Evolutionary conservation across 2,797 vertebrate genomes (phyloP), one percentile per base, ranked within the genome.

Genomic region (Myioborus melanocephalus): DNA sequence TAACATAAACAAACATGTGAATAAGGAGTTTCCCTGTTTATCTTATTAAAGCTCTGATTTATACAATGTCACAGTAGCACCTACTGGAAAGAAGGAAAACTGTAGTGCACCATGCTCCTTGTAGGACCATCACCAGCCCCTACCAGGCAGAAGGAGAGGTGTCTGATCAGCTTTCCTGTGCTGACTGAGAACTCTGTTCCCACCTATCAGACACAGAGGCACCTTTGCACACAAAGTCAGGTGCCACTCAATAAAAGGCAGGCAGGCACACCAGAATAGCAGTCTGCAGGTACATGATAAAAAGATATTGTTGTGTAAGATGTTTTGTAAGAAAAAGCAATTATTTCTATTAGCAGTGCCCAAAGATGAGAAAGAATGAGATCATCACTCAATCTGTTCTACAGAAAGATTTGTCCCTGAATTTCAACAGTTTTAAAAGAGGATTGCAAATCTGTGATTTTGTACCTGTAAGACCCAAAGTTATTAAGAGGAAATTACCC

Each of bases 81-180:
- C n/a, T 89, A 16, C 12, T 14, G 49, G 53, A 72, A 93, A 69
- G 30, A 30, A 6, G 39, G 37, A 75, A 71, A 84, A 82, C 30
- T 41, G 14, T 44, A 17, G 41, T 3, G 20, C 14, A 16, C n/a
- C 2, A 1, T 18, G 14, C 8, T 66, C 52, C 53, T 63, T 43
- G 5, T 20, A 50, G n/a, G 39, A 63, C 5, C 34, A 43, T 30
- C 46, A 53, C 26, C 49, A 85, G 28, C 10, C n/a, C 3, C 47
- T n/a, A 14, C 1, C 12, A 32, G 22, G 28, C 7, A 64, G 28
- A 12, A 35, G 50, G 24, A 71, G 24, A 68, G 0, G 2, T 2
- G 9, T 6, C 41, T 56, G 34, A 23, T 82, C 66, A 55, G 10
- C 17, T 60, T 47, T 60, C 49, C 81, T 24, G 28, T 6, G 27